Conservation (phyloP, 2,113 vertebrate species). For the Zosterops hypoxanthus region DNA sequence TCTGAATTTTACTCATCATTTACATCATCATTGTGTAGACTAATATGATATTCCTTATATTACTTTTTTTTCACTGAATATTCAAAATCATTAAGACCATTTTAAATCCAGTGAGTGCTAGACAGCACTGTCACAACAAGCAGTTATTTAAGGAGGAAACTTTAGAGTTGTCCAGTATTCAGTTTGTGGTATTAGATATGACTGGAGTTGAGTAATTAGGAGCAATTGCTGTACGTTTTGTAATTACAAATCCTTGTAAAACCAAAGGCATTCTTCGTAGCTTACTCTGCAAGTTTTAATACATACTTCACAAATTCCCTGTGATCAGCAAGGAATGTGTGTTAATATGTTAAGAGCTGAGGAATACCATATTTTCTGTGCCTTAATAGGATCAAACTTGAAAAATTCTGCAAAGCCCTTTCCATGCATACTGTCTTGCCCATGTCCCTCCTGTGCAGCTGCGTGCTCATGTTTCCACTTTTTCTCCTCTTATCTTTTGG, state of each 20-base stretch:
- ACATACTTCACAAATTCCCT: neutral
- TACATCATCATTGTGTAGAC: neutral
- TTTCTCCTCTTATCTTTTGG: neutral
- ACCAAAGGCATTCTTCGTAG: neutral
- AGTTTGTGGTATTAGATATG: accelerated
- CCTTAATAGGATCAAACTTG: neutral
- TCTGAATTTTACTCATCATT: neutral
- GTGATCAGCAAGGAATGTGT: neutral
- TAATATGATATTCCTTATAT: neutral
- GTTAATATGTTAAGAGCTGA: neutral
- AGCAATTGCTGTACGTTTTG: neutral
- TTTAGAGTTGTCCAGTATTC: neutral
- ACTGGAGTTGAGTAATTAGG: neutral
- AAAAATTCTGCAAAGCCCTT: neutral
- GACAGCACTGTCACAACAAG: neutral
- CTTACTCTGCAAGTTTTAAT: neutral
- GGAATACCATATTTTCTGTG: neutral
- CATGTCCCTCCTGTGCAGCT: neutral
- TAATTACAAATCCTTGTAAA: neutral
- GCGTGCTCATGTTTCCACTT: neutral
- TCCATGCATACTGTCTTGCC: neutral
- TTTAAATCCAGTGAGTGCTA: neutral
- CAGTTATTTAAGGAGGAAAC: neutral
- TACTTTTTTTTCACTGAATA: neutral
- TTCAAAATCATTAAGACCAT: neutral